Evolutionary conservation across 2,113 vertebrate species (phyloP).

Genomic region (Cettia cetti): DNA sequence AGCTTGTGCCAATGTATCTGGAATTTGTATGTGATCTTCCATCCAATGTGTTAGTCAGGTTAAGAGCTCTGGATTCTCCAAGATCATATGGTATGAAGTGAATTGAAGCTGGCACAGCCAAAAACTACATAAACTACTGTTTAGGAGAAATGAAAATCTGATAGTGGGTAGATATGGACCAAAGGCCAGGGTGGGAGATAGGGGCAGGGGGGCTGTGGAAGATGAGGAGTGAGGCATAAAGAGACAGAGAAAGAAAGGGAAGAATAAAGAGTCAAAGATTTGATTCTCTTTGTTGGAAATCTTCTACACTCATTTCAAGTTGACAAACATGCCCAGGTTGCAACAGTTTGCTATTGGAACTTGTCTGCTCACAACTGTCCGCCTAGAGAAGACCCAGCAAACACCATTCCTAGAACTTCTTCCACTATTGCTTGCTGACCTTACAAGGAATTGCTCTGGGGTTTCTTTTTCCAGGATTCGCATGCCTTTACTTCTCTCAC

Average conservation of each 20-base stretch:
- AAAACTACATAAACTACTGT: background rate
- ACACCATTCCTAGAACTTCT: background rate
- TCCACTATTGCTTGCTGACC: background rate
- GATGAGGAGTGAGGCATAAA: background rate
- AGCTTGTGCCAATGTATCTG: background rate
- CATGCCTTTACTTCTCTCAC: background rate
- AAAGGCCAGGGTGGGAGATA: background rate
- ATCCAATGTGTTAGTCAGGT: background rate
- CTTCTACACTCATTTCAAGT: background rate
- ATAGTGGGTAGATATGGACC: background rate
- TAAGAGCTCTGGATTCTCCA: background rate
- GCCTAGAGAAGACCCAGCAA: background rate
- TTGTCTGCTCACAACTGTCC: background rate
- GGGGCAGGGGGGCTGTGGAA: fast-evolving
- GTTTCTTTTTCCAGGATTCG: background rate
- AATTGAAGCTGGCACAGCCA: background rate
- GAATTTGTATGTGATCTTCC: background rate
- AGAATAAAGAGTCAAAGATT: background rate
- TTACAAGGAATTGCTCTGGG: background rate
- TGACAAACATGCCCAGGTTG: background rate
- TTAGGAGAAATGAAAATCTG: background rate
- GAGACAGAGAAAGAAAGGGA: background rate
- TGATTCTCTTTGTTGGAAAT: background rate
- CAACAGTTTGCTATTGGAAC: fast-evolving
- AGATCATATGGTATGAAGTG: background rate